Evolutionary conservation across 2,113 vertebrate genomes (phyloP), one percentile per base, ranked within the genome.

Genomic region (Microtus richardsoni): DNA sequence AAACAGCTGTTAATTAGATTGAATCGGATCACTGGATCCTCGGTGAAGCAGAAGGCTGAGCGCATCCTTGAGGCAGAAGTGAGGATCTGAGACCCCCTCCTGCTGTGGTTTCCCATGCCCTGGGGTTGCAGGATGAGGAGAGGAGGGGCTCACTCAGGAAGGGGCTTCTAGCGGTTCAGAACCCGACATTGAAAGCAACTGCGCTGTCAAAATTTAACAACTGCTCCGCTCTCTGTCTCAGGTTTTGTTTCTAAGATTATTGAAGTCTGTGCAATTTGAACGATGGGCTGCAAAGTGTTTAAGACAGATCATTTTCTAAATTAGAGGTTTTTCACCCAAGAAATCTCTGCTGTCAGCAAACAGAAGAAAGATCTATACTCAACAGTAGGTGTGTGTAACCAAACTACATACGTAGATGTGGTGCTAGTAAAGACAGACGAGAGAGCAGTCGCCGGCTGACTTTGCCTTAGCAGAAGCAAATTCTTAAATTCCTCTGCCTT

Each of bases 241-340:
- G 16, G 7, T 89, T 94, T 79, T 94, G 88, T 91, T 84, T 94
- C 95, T 89, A 52, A 83, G 22, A 89, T 54, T 52, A 87, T 54
- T 3, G 4, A 47, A 74, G 91, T 87, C 49, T 58, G 0, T 44
- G 78, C 14, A n/a, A 58, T 78, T 79, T 79, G 70, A 90, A 84
- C n/a, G 36, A n/a, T 54, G 74, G 70, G 58, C 73, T 91, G 47
- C n/a, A 22, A 64, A 62, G 39, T 62, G 73, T 89, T 58, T 47
- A 74, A 94, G 58, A 88, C 41, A 44, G 90, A 77, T 24, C 70
- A 30, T 86, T 86, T 96, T 93, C 87, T 93, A 94, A 94, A 95
- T 66, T 64, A 94, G 33, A 71, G 49, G 70, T 91, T 95, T 70
- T 90, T 52, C 83, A 60, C 78, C 9, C 94, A 80, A 94, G 94